Evolutionary conservation across 1,140 invertebrate species (phyloP).

Genomic region (Chironomus striatipennis): DNA sequence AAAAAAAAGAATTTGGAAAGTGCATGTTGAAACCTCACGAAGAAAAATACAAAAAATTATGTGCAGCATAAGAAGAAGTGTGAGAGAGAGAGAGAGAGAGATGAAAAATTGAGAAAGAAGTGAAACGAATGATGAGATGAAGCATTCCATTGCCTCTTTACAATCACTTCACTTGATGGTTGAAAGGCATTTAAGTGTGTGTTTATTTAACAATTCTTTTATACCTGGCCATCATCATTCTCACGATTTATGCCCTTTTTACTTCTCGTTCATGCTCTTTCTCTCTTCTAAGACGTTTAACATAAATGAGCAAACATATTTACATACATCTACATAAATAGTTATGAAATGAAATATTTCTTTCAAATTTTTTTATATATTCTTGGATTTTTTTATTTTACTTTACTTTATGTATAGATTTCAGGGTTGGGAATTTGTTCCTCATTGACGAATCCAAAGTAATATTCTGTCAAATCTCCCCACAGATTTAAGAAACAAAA

Average conservation of each 20-base stretch:
- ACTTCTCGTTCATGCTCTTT: background rate
- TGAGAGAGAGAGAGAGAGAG: too few species aligned
- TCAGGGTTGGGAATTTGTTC: too few species aligned
- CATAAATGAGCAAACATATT: constrained; percentile 14
- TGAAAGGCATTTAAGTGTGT: constrained; percentile 1
- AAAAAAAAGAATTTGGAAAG: too few species aligned
- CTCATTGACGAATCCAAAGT: too few species aligned
- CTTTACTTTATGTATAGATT: too few species aligned
- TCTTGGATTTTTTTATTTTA: background rate
- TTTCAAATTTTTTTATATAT: background rate
- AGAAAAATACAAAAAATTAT: too few species aligned
- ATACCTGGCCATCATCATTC: constrained; percentile 22
- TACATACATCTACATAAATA: background rate
- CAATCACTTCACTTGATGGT: constrained; percentile 6
- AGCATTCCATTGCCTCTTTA: background rate
- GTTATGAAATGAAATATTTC: background rate
- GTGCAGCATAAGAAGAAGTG: background rate
- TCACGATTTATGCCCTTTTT: constrained; percentile 18
- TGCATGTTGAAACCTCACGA: too few species aligned
- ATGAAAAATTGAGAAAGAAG: too few species aligned
- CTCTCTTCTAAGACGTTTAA: background rate
- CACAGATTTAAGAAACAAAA: too few species aligned
- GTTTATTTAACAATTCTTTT: constrained; percentile 22
- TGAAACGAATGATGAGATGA: background rate
- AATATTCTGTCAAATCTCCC: too few species aligned